Conservation (phyloP, 1,140 invertebrate genomes). For the Rhagoletis zephyria region DNA sequence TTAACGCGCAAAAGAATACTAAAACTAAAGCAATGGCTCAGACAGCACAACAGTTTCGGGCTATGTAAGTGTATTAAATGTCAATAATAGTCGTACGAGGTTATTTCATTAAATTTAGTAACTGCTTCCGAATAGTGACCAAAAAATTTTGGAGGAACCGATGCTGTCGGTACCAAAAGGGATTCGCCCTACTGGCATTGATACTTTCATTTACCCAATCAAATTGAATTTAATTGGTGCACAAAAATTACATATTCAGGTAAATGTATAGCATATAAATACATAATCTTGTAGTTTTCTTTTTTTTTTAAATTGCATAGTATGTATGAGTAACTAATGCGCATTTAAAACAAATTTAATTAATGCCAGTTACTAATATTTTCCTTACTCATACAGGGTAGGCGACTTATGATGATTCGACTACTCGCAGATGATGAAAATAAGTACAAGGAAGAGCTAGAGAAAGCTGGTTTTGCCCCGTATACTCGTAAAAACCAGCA, state of each 20-base stretch:
- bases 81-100: background rate
- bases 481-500: too few species aligned
- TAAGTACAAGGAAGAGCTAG: constrained; percentile 12
- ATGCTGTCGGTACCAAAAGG: constrained; percentile 43
- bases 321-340: too few species aligned
- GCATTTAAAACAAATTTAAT: too few species aligned
- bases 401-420: background rate
- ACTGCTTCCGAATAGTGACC: background rate
- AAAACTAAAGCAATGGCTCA: background rate
- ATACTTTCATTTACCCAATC: constrained; percentile 26
- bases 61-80: constrained; percentile 7
- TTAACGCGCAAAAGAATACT: background rate
- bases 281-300: too few species aligned
- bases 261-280: background rate
- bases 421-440: constrained; percentile 35
- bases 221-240: constrained; percentile 46
- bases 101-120: too few species aligned
- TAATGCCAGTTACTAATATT: background rate
- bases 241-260: constrained; percentile 29
- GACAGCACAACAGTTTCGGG: constrained; percentile 20
- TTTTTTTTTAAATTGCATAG: too few species aligned
- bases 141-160: constrained; percentile 35
- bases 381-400: background rate
- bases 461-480: constrained; percentile 5
- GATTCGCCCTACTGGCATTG: constrained; percentile 18